Percentiles rank a stretch among this genome's conserved stretches.
Conservation (phyloP, 2,113 vertebrate species). For the Zosterops hypoxanthus region DNA sequence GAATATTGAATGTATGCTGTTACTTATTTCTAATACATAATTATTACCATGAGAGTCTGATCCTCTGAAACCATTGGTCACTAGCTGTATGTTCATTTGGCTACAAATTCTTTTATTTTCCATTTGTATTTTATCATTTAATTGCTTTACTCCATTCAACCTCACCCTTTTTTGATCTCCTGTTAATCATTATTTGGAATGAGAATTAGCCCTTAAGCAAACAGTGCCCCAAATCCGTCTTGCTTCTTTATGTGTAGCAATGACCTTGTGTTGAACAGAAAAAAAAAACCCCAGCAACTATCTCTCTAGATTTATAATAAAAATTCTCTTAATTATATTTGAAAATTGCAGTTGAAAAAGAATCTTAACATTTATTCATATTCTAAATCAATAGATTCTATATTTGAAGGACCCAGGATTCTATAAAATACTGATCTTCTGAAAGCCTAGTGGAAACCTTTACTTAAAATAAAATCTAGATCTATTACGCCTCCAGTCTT, state of each 20-base stretch:
- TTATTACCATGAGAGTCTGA: conserved; percentile 14
- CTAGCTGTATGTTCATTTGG: conserved; percentile 2
- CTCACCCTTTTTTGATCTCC: conserved; percentile 25
- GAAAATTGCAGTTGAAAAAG: not conserved
- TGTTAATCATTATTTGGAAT: conserved; percentile 47
- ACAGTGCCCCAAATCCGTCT: conserved; percentile 44
- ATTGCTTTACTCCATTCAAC: conserved; percentile 35
- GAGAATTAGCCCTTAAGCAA: conserved; percentile 55
- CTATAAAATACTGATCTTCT: not conserved
- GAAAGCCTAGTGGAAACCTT: not conserved
- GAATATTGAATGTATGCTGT: not conserved
- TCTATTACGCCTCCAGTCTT: not conserved
- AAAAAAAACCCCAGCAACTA: not conserved
- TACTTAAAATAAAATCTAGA: not conserved
- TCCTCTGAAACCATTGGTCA: conserved; percentile 8
- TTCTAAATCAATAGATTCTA: not conserved
- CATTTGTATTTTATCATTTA: conserved; percentile 47
- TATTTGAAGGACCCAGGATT: not conserved
- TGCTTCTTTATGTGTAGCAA: not conserved
- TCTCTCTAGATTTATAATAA: not conserved
- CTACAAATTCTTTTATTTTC: conserved; percentile 22
- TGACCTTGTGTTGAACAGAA: not conserved
- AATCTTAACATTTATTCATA: not conserved
- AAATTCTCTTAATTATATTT: not conserved
- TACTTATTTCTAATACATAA: conserved; percentile 20